Percentiles rank a stretch among this genome's conserved stretches.
These are phyloP conservation scores for Idaea dimidiata DNA, from an alignment of 2,888 invertebrate genomes.

Conservation along the genomic window DNA sequence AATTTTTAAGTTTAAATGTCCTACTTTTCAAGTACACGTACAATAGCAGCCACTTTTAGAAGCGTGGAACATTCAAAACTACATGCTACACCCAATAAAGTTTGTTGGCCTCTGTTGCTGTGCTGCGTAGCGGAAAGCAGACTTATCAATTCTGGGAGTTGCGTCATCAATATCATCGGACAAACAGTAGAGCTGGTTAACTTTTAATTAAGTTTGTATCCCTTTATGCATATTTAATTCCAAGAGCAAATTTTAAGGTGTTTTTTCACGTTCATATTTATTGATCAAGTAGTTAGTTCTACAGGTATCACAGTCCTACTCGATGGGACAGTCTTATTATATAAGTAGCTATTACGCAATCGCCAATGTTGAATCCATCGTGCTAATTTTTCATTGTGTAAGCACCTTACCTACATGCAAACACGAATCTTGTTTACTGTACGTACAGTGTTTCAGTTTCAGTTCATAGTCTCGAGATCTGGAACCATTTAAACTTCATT, in stretches of 20 bases:
- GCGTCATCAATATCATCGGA: background rate
- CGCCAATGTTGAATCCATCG: background rate
- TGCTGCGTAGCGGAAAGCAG: background rate
- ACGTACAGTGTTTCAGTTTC: background rate
- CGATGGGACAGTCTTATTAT: background rate
- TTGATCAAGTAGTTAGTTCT: background rate
- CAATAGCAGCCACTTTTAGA: background rate
- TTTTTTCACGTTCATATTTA: background rate
- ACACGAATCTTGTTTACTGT: background rate
- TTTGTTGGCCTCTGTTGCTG: constrained; percentile 1
- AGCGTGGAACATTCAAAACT: background rate
- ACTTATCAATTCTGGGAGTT: background rate
- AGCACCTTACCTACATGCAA: background rate
- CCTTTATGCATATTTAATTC: background rate
- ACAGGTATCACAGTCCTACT: background rate
- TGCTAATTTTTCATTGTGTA: background rate
- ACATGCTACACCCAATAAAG: background rate
- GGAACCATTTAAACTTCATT: no score
- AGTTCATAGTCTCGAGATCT: background rate
- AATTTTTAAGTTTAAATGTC: background rate
- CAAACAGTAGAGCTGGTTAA: background rate
- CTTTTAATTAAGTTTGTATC: background rate
- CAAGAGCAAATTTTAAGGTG: background rate
- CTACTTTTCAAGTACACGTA: background rate
- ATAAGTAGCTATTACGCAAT: background rate